These are phyloP conservation scores for Alentia gelatinosa DNA, from an alignment of 2,888 invertebrate species.

Conservation along the genomic window DNA sequence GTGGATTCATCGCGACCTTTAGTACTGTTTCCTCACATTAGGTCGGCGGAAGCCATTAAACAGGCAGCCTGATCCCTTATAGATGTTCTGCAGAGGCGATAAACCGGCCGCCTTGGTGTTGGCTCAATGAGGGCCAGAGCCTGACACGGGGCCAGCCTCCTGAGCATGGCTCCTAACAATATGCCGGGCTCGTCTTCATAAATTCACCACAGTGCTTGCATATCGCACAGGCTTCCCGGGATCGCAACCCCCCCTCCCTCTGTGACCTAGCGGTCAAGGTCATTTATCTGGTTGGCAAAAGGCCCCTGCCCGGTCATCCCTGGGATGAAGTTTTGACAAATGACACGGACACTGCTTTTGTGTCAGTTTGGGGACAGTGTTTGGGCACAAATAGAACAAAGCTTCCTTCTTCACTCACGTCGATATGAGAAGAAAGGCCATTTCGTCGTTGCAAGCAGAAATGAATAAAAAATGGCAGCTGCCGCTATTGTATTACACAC, in stretches of 20 bases:
- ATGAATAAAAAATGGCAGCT: background rate
- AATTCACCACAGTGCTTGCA: background rate
- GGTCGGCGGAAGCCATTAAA: slow-evolving; percentile 10
- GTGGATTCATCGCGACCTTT: background rate
- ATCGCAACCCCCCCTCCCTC: background rate
- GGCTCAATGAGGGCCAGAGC: background rate
- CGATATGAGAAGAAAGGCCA: background rate
- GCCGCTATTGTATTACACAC: slow-evolving; percentile 17
- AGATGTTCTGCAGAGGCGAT: background rate
- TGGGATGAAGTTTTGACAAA: slow-evolving; percentile 12
- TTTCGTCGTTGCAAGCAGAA: background rate
- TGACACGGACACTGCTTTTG: background rate
- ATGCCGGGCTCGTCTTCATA: background rate
- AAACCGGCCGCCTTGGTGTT: slow-evolving; percentile 11
- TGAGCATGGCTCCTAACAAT: background rate
- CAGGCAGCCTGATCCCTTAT: slow-evolving; percentile 18
- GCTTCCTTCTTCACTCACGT: background rate
- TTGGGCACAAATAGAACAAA: background rate
- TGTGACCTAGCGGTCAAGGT: background rate
- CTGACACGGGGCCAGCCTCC: background rate
- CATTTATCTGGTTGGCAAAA: background rate
- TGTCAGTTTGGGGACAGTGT: background rate
- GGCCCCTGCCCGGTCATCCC: background rate
- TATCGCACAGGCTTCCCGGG: background rate
- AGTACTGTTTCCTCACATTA: slow-evolving; percentile 47